These are phyloP conservation scores for Bombyx mandarina DNA, from an alignment of 1,140 invertebrate species.

Conservation along the genomic window DNA sequence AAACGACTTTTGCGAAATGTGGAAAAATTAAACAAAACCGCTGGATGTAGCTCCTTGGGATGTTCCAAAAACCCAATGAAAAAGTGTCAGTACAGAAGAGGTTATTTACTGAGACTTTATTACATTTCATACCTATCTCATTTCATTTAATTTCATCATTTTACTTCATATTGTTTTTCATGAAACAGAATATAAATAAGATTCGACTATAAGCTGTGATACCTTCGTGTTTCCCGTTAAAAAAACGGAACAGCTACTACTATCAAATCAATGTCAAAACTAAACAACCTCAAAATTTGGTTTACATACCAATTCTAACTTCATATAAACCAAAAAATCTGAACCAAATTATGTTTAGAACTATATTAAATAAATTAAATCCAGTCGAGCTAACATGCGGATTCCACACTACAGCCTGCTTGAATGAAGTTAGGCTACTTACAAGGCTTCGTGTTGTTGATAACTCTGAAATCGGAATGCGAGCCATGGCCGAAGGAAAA, in stretches of 20 bases:
- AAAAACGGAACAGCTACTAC: too few species aligned
- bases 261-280: constrained; percentile 17
- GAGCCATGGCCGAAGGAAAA: constrained; percentile 93
- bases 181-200: too few species aligned
- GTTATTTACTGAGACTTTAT: too few species aligned
- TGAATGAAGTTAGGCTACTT: constrained; percentile 78
- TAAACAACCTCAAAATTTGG: too few species aligned
- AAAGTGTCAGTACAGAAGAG: too few species aligned
- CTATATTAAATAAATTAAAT: constrained; percentile 32
- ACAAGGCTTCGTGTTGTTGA: constrained; percentile 92
- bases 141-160: too few species aligned
- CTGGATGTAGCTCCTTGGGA: too few species aligned
- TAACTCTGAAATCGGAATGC: constrained; percentile 94
- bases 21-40: too few species aligned
- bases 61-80: too few species aligned
- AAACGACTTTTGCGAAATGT: too few species aligned
- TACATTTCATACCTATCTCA: too few species aligned
- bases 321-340: not conserved
- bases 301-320: constrained; percentile 4
- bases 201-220: not conserved
- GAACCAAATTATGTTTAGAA: constrained; percentile 40
- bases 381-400: constrained; percentile 20
- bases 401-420: constrained; percentile 73
- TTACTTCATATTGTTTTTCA: too few species aligned
- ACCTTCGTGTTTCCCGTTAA: not conserved